phyloP scores from a whole-genome alignment of 1,140 invertebrate genomes.

The Aphelinus certus region DNA sequence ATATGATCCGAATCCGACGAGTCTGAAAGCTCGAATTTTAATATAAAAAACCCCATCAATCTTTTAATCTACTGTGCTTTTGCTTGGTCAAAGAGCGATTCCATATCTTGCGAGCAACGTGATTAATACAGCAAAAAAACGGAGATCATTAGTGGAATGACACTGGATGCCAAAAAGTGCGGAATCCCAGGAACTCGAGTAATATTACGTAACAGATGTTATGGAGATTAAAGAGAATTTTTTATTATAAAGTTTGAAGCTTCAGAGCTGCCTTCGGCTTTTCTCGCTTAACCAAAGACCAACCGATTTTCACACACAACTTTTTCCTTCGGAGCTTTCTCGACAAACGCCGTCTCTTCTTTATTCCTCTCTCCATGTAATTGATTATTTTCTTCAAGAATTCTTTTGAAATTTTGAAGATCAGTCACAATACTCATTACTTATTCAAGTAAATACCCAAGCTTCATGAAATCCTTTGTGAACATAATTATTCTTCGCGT shows the following conservation, averaged over 20 bases:
- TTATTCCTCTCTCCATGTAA: neutral
- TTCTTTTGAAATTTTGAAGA: neutral
- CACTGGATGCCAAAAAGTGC: slow-evolving; percentile 4
- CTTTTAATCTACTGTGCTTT: neutral
- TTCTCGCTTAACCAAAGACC: neutral
- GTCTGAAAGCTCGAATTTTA: slow-evolving; percentile 11
- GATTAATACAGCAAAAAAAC: slow-evolving; percentile 32
- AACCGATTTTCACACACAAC: slow-evolving; percentile 1
- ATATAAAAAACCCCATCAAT: slow-evolving; percentile 31
- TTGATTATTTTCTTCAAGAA: neutral
- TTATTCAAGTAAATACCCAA: no score
- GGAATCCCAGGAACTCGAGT: neutral
- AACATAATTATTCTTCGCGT: no score
- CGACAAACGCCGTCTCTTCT: neutral
- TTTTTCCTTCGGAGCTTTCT: neutral
- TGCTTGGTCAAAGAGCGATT: slow-evolving; percentile 7
- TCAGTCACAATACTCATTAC: neutral
- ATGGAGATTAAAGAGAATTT: slow-evolving; percentile 35
- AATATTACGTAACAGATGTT: slow-evolving; percentile 35
- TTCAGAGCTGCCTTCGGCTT: neutral
- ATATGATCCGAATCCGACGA: no score
- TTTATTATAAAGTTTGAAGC: slow-evolving; percentile 38
- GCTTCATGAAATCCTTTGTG: no score
- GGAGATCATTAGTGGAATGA: slow-evolving; percentile 34
- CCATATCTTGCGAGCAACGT: neutral